Base-by-base conservation (phyloP, 53 echinoderm and acorn worm genomes). In the Patiria pectinifera region DNA sequence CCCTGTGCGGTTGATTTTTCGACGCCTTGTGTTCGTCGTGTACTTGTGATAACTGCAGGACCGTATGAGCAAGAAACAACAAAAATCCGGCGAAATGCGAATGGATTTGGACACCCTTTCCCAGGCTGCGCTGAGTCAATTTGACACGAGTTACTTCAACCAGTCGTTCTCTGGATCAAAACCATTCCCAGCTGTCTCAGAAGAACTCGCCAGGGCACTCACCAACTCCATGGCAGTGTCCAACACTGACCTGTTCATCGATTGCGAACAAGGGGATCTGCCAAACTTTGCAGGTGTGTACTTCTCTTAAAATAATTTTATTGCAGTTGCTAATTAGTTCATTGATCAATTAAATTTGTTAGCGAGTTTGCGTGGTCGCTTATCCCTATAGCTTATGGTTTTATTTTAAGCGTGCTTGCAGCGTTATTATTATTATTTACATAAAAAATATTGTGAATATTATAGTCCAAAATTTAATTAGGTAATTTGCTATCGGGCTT, bases 61-160 rank as follows among this genome's bases (percentile, higher is more conserved):
- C 25, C 95, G 94, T 83, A 95, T 95, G 95, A 95, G 94, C 93
- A 93, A 94, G 92, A 82, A 93, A 85, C 86, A 92, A 87, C 89
- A 77, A 91, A 93, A 97, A 95, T 89, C 97, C 84, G 82, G 92
- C 97, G 97, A 95, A 93, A 97, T 97, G 97, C 97, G 97, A 93
- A 97, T 95, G 97, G 97, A 97, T 95, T 92, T 95, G 93, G 97
- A 95, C 85, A 96, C 95, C 83, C 94, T 95, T 91, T 97, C 95
- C 76, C 95, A 95, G 86, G 97, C 94, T 78, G 97, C 97, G 70
- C 92, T 97, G 74, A 97, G 94, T 93, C 97, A 95, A 90, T 94
- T 94, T 90, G 97, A 95, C 91, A 93, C 93, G 61, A 94, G 95
- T 94, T 93, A 91, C 53, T 86, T 92, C 92, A 87, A 79, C 45